Evolutionary conservation across 2,888 invertebrate genomes (phyloP).

Genomic region (Ormyrus pomaceus): DNA sequence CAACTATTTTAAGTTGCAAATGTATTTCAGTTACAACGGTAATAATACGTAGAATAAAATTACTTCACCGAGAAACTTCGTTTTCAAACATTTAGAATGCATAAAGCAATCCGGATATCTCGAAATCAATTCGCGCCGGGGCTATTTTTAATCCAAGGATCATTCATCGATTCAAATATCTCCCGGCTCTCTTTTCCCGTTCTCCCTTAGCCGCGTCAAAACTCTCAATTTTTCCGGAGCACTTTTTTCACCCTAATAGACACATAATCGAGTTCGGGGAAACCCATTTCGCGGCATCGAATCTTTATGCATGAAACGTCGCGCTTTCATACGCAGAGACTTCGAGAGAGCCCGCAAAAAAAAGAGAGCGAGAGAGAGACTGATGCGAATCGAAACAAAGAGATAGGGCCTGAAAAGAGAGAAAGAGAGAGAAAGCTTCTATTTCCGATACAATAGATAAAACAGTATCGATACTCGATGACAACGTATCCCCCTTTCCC

Average conservation of each 20-base stretch:
- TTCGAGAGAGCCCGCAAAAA: not conserved
- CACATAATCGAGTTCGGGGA: slow-evolving; percentile 45
- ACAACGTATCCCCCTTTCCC: slow-evolving; percentile 55
- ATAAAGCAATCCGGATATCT: slow-evolving; percentile 13
- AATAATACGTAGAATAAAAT: no score
- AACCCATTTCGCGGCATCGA: slow-evolving; percentile 42
- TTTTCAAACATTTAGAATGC: not conserved
- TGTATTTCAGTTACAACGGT: no score
- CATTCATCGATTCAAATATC: not conserved
- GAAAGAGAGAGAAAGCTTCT: slow-evolving; percentile 49
- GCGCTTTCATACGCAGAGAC: slow-evolving; percentile 36
- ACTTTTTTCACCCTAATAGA: slow-evolving; percentile 31
- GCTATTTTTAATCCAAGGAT: slow-evolving; percentile 6
- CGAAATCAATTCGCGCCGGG: not conserved
- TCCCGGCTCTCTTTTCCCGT: not conserved
- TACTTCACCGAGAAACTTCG: no score
- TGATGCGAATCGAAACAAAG: not conserved
- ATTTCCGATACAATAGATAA: slow-evolving; percentile 66
- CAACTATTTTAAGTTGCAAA: no score
- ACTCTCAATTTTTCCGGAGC: slow-evolving; percentile 15
- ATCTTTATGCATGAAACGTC: slow-evolving; percentile 56
- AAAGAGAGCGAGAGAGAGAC: not conserved
- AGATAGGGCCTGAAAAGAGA: not conserved
- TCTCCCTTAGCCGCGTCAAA: not conserved
- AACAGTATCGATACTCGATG: slow-evolving; percentile 67